Evolutionary conservation across 23 tunicate species (phyloP).

Genomic region (Styela clava): DNA sequence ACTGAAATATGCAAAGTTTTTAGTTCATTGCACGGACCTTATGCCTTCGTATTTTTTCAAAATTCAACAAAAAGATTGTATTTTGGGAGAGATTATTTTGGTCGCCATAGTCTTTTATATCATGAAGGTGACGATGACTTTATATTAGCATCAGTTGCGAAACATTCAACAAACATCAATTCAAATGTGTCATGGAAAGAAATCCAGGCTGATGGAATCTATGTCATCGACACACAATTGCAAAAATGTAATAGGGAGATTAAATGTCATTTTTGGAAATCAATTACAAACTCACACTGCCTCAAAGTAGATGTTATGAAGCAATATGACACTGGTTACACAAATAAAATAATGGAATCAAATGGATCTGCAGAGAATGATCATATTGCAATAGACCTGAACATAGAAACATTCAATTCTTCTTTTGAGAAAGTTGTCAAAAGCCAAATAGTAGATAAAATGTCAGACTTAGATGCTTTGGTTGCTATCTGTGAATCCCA

Average conservation of each 20-base stretch:
- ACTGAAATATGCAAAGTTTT: conserved; percentile 29
- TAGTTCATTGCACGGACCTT: conserved; percentile 57
- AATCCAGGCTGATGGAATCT: conserved; percentile 53
- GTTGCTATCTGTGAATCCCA: conserved; percentile 1
- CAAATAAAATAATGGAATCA: not conserved
- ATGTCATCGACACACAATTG: not conserved
- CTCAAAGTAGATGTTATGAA: not conserved
- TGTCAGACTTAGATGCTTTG: not conserved
- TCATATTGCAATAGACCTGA: not conserved
- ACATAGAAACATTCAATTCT: not conserved
- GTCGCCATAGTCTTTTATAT: conserved; percentile 65
- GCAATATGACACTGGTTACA: not conserved
- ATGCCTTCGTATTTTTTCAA: conserved; percentile 68
- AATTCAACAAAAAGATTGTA: conserved; percentile 31
- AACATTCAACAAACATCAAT: not conserved
- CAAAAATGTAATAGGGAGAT: not conserved
- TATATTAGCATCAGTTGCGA: conserved; percentile 26
- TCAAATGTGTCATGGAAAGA: conserved; percentile 46
- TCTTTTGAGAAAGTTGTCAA: no score
- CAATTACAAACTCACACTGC: conserved; percentile 20
- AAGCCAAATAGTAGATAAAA: not conserved
- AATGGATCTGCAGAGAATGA: not conserved
- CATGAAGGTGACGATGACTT: conserved; percentile 3
- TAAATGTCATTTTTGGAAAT: conserved; percentile 44
- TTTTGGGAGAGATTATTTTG: conserved; percentile 89